Base-by-base conservation (phyloP, 2,888 invertebrate species). In the Chaitophorus viminalis region DNA sequence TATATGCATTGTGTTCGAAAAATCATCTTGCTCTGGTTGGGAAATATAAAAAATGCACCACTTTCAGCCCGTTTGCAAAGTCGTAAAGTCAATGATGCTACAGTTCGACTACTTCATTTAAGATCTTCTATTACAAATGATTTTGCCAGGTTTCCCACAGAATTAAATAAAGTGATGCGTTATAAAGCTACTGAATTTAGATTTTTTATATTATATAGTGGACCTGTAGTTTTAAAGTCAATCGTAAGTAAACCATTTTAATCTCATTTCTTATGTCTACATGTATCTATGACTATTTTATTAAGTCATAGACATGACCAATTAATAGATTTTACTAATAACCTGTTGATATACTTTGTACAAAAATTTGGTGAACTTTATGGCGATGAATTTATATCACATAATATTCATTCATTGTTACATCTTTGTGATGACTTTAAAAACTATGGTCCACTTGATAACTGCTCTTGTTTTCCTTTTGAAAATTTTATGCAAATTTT, bases 161-260 rank as follows among this genome's bases (percentile, higher is more conserved):
- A 77, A 77, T 52, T 52, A 18, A 52, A 77, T 77, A 21, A 77
- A 54, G 29, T 77, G 0, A 18, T 3, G 11, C 33, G 78, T 9
- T 78, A 54, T 54, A 78, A 78, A 60, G 78, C 78, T 18, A 77
- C 77, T 1, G 77, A 77, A 31, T 21, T 77, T 1, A 18, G 54
- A 77, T 52, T 29, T 4, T 77, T 75, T 54, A 9, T 77, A 21
- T 4, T 77, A 31, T 77, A 77, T 21, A 52, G 52, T 21, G 77
- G 77, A 1, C 77, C 77, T 6, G 6, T 77, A 21, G 54, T 77
- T 8, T 31, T 77, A 31, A 77, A 77, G 52, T 52, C 52, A 39
- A 9, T 77, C 2, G 18, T 77, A 54, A 77, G 31, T 54, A 52
- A 77, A 4, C 4, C 5, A 77, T 77, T n/a, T 77, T 77, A 77